These are phyloP conservation scores for Sebastes kiyomatsui DNA, from an alignment of 2,797 vertebrate genomes.

Conservation along the genomic window DNA sequence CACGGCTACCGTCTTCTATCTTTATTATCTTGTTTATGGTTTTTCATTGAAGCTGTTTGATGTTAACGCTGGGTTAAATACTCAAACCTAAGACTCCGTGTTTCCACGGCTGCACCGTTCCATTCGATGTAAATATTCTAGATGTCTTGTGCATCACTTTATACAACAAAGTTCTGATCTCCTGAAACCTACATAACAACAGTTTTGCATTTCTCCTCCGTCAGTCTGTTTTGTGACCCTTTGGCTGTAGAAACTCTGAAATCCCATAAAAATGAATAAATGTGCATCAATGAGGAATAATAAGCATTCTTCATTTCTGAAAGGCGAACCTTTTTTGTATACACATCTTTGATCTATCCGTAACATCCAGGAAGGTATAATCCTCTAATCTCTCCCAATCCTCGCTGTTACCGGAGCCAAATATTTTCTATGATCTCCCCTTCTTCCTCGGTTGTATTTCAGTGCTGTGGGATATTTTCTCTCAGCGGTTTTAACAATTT, in stretches of 20 bases:
- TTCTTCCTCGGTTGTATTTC: constrained; percentile 35
- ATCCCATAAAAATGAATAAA: constrained; percentile 31
- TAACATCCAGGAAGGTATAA: constrained; percentile 60
- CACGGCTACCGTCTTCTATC: background rate
- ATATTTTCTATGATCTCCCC: constrained; percentile 41
- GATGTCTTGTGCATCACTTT: background rate
- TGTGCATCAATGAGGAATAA: constrained; percentile 31
- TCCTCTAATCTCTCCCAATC: constrained; percentile 60
- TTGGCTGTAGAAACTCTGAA: constrained; percentile 16
- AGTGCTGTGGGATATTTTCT: background rate
- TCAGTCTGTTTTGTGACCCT: constrained; percentile 8
- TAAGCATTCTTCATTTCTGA: constrained; percentile 32
- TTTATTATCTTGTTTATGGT: background rate
- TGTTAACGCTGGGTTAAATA: background rate
- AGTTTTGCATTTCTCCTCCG: background rate
- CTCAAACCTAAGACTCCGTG: background rate
- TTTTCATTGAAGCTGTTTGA: background rate
- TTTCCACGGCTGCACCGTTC: background rate
- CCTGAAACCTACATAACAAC: background rate
- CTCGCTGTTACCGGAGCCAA: constrained; percentile 42
- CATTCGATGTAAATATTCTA: background rate
- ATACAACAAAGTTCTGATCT: background rate
- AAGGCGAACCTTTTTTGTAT: constrained; percentile 42
- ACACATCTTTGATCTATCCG: constrained; percentile 58
- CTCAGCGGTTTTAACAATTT: constrained; percentile 37